Evolutionary conservation across 37 sponge, comb jelly and placozoan genomes (phyloP), one percentile per base, ranked within the genome.

Genomic region (Chondrosia reniformis): DNA sequence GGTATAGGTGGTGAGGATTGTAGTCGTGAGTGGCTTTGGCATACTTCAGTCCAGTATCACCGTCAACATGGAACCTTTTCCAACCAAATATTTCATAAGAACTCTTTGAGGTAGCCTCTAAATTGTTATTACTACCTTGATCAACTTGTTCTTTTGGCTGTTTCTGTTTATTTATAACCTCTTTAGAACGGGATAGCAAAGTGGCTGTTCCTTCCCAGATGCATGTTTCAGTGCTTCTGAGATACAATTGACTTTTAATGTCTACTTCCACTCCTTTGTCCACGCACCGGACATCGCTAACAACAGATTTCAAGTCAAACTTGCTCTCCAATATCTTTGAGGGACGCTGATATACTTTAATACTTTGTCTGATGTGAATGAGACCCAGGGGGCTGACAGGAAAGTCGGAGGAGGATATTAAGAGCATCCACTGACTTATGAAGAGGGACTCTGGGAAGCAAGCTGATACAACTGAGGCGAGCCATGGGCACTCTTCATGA

Each of bases 1-100:
- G 72, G 59, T 81, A 67, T 10, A 81, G 74, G 31, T 81, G 81
- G 52, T 81, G 81, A 27, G 81, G 81, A 32, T 71, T 81, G 69
- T 81, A 81, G 74, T 81, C 81, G 2, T 74, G 59, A 55, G 73
- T 67, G 15, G 55, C 71, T 1, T 12, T 22, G 13, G 81, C 81
- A 66, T 52, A 81, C 27, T 32, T 55, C 44, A 67, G 46, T 32
- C 81, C 81, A 32, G 55, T 81, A 28, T 41, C 32, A 0, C 19
- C 81, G 12, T 55, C 42, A 34, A 81, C 81, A 3, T 44, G 28
- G 4, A 59, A 13, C 61, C n/a, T 30, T 59, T 59, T 6, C n/a
- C 4, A 59, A 5, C 61, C 61, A 59, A 25, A 13, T n/a, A n/a
- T n/a, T n/a, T n/a, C n/a, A n/a, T n/a, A n/a, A n/a, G n/a, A n/a